Base-by-base conservation (phyloP, 2,113 vertebrate genomes). In the Mixornis gularis region DNA sequence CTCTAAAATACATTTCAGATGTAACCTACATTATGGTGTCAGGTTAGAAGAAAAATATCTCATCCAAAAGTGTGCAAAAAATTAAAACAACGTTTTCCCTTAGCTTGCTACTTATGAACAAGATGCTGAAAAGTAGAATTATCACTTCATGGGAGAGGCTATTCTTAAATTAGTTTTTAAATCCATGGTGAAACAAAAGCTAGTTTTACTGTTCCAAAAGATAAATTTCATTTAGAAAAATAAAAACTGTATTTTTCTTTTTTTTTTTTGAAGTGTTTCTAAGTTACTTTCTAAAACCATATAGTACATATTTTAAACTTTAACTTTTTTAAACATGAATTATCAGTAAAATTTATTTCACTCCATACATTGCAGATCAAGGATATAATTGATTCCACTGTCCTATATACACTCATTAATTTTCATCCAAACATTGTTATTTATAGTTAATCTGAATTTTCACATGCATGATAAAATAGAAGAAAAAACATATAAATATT, bases 91-190 rank as follows among this genome's bases (percentile, higher is more conserved):
- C 58, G 49, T 72, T 91, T 88, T 77, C 32, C 65, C 22, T 84
- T n/a, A 86, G 27, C 40, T 63, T 49, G 62, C 53, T 79, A 78
- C 24, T 65, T 65, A 59, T 19, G 46, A 59, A 46, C 17, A 71
- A 74, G 51, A 87, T 48, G 79, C 6, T 96, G 90, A 95, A 87
- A 95, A 91, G 46, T 2, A 65, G 51, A 92, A 94, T 92, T 91
- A 94, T 70, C 63, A 51, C n/a, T 85, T 91, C 43, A 32, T 73
- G 36, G 27, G 8, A 77, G 29, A 81, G 38, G 38, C 0, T 70
- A n/a, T 62, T 82, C 89, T 79, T 22, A 72, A 87, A 79, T 38
- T 43, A 73, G 10, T 63, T 76, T 94, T 46, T 79, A 87, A 87
- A 70, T 70, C 29, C 16, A n/a, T 30, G 34, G 17, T 82, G 46